These are phyloP conservation scores for Pituophis catenifer DNA, from an alignment of 2,113 vertebrate species.

Conservation along the genomic window DNA sequence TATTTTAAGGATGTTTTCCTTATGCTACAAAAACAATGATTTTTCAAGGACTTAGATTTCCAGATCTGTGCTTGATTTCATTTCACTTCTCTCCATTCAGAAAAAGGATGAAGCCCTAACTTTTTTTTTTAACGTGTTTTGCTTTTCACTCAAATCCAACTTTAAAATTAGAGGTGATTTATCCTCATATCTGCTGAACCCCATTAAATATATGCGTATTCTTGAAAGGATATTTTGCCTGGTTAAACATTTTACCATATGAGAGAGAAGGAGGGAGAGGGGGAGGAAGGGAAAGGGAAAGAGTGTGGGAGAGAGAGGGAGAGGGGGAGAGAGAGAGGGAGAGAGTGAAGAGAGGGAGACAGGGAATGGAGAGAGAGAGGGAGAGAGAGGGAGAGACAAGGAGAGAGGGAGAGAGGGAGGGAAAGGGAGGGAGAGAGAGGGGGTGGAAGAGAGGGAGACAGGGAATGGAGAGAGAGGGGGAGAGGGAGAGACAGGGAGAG, in stretches of 20 bases:
- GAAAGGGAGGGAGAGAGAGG: too few relatives aligned
- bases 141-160: neutral
- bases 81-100: neutral
- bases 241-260: conserved; percentile 57
- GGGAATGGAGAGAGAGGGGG: too few relatives aligned
- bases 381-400: too few relatives aligned
- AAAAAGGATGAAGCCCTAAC: neutral
- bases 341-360: too few relatives aligned
- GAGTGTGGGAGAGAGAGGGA: too few relatives aligned
- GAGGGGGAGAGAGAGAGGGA: accelerated
- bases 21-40: neutral
- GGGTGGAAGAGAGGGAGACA: too few relatives aligned
- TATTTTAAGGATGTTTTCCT: neutral
- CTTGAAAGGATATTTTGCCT: conserved; percentile 23
- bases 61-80: neutral
- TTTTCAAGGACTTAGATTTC: neutral
- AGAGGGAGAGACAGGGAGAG: too few relatives aligned
- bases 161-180: neutral
- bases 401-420: too few relatives aligned
- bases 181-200: too few relatives aligned
- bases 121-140: neutral
- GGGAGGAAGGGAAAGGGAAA: too few relatives aligned
- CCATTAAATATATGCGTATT: neutral
- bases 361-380: too few relatives aligned
- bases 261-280: too few relatives aligned